Conservation (phyloP, 2,888 invertebrate genomes). For the Emmelina monodactyla region DNA sequence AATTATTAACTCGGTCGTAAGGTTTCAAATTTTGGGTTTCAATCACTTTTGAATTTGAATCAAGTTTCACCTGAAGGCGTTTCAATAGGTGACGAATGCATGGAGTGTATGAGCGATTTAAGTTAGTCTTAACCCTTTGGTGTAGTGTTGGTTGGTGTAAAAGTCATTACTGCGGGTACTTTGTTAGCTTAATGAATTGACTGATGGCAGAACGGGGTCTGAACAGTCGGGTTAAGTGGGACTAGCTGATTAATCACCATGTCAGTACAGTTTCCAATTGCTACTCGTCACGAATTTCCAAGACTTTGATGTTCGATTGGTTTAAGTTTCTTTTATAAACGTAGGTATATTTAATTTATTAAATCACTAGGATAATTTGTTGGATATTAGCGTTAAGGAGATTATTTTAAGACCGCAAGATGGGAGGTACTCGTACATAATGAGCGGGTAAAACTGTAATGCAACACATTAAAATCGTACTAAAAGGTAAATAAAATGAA, state of each 20-base stretch:
- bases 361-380: too few relatives aligned
- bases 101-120: background rate
- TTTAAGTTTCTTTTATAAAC: too few relatives aligned
- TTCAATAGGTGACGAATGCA: background rate
- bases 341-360: too few relatives aligned
- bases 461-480: too few relatives aligned
- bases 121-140: constrained; percentile 34
- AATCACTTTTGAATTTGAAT: constrained; percentile 13
- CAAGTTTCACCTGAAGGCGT: constrained; percentile 6
- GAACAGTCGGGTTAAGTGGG: constrained; percentile 61
- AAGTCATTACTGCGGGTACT: constrained; percentile 61
- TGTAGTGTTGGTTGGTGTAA: constrained; percentile 35
- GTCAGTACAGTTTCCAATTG: constrained; percentile 59
- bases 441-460: too few relatives aligned
- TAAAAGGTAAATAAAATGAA: too few relatives aligned
- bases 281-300: constrained; percentile 44
- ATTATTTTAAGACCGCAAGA: too few relatives aligned
- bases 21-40: constrained; percentile 11
- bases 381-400: too few relatives aligned
- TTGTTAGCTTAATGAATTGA: constrained; percentile 66
- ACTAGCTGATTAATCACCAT: constrained; percentile 62
- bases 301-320: too few relatives aligned
- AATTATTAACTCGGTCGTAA: too few relatives aligned
- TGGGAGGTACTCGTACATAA: too few relatives aligned
- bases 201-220: constrained; percentile 57